Evolutionary conservation across 2,888 invertebrate species (phyloP), one percentile per base, ranked within the genome.

Genomic region (Cactoblastis cactorum): DNA sequence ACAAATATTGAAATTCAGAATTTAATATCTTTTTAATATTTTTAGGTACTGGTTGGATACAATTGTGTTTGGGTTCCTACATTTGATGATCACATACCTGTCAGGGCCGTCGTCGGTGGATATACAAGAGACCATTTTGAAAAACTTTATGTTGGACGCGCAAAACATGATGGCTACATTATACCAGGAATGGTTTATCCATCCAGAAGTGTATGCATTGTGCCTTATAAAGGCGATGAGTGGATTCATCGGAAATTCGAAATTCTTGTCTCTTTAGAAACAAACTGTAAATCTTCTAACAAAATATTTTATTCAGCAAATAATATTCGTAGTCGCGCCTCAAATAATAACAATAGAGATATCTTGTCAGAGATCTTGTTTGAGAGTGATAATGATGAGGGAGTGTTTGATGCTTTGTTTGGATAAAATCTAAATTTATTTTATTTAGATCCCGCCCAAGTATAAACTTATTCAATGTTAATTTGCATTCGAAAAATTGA

Each of bases 161-260:
- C 93, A 0, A 82, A 86, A 33, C 93, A 94, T 69, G 92, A 93
- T 58, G 94, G 94, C 14, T 93, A 92, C 48, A 72, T 95, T 3
- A 91, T 96, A 63, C 95, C 95, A 37, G 97, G 96, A 12, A 96
- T 96, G 83, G 79, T 95, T 9, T 83, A 83, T 50, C 69, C 75
- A 0, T 91, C 94, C 12, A 95, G 96, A 67, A 92, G 92, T 39
- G 92, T 92, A 0, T 93, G 93, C 59, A 96, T 96, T 66, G 76
- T 96, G n/a, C 83, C 96, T 39, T 95, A 63, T 50, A 53, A 67
- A 1, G 69, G 63, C 1, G 67, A 58, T 51, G 82, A 83, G 61
- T 45, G 75, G 5, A 61, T 58, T 3, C 54, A 61, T 8, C 57
- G 59, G 1, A 52, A 56, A 9, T 83, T 62, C 57, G 81, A 83